Evolutionary conservation across 1,140 invertebrate genomes (phyloP), one percentile per base, ranked within the genome.

Genomic region (Drosophila nebulosa): DNA sequence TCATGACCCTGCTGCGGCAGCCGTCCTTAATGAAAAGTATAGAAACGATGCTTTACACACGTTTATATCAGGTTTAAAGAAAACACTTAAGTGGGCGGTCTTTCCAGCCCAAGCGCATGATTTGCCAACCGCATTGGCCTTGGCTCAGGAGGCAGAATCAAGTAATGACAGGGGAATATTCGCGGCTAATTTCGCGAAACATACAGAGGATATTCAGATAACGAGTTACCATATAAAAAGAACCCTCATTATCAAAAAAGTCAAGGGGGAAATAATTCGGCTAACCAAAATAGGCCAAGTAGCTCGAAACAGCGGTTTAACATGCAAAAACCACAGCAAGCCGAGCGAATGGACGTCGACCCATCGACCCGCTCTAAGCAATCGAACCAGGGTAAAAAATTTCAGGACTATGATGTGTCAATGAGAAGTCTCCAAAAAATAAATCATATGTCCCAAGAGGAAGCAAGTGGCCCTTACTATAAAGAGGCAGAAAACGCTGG

Each of bases 341-440:
- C 60, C 2, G 60, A 64, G 21, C 60, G 53, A 9, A 69, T 64
- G 61, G 68, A 70, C 4, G 35, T 70, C 1, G 61, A 64, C 26
- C 16, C 46, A 14, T 60, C 68, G 3, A 53, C 61, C 2, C 60
- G 55, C n/a, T 58, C 35, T 46, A 63, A 24, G 4, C 61, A 59
- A 59, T 6, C 42, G 10, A 27, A 32, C 30, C 42, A 59, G 46
- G 53, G 60, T 10, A 64, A 32, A 46, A 30, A 14, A 18, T 58
- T n/a, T 18, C 55, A 65, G 35, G 24, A 14, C 24, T 58, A 58
- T 24, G 52, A 39, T 10, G 32, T 24, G 56, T 39, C 32, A 22
- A n/a, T 36, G 24, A 32, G 21, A 55, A 64, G 22, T 10, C 46
- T n/a, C 24, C 46, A 55, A 24, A 64, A 53, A 55, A 55, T 42